A percentile compares a stretch with the other conserved stretches of the same genome.
Evolutionary conservation across 2,797 vertebrate species (phyloP).

Genomic region (Hydrophis major): DNA sequence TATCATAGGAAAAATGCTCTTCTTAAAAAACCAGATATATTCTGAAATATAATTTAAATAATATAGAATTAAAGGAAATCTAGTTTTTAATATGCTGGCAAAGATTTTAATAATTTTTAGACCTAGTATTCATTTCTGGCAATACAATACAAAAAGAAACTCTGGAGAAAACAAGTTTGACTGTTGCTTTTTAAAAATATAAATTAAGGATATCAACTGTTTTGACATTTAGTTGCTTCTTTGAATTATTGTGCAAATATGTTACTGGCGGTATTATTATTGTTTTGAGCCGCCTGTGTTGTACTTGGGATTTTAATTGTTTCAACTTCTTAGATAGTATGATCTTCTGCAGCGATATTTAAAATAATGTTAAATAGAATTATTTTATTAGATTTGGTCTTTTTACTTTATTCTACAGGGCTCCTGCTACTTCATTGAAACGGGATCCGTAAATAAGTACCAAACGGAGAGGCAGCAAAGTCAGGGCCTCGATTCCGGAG

Average conservation of each 20-base stretch:
- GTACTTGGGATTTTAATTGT: slow-evolving; percentile 47
- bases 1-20: neutral
- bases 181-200: slow-evolving; percentile 15
- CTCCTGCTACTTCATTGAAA: slow-evolving; percentile 65
- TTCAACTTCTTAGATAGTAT: slow-evolving; percentile 63
- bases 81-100: slow-evolving; percentile 33
- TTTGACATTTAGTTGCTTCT: slow-evolving; percentile 59
- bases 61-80: neutral
- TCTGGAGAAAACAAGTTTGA: slow-evolving; percentile 51
- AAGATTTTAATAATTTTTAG: slow-evolving; percentile 26
- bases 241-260: slow-evolving; percentile 62
- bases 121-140: slow-evolving; percentile 40
- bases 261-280: slow-evolving; percentile 60
- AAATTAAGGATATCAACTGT: slow-evolving; percentile 58
- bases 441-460: slow-evolving; percentile 1
- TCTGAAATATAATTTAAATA: slow-evolving; percentile 7
- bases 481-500: slow-evolving; percentile 65
- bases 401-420: slow-evolving; percentile 58
- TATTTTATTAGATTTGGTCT: slow-evolving; percentile 53
- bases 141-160: slow-evolving; percentile 48
- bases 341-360: slow-evolving; percentile 64
- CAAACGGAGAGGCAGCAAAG: slow-evolving; percentile 51
- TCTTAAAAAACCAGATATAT: slow-evolving; percentile 8
- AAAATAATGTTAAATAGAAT: slow-evolving; percentile 63
- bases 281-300: slow-evolving; percentile 58